These are phyloP conservation scores for Leptinotarsa lineolata DNA, from an alignment of 1,140 invertebrate genomes.

Conservation along the genomic window DNA sequence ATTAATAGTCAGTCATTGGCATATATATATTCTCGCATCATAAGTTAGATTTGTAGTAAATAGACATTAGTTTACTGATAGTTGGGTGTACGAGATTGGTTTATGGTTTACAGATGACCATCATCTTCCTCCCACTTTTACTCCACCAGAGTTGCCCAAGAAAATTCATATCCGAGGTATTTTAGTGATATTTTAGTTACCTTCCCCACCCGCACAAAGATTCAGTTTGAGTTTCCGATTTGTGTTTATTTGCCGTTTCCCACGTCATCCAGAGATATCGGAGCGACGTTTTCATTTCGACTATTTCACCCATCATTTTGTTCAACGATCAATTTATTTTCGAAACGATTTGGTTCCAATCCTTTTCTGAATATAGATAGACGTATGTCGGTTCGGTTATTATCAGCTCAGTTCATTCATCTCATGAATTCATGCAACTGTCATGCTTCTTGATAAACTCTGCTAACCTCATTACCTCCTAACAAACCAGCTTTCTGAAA, in stretches of 20 bases:
- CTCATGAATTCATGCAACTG: neutral
- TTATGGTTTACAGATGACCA: conserved; percentile 89
- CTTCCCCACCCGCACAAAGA: conserved; percentile 15
- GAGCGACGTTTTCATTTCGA: too few relatives aligned
- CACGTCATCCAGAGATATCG: neutral
- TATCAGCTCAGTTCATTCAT: neutral
- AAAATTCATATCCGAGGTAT: conserved; percentile 94
- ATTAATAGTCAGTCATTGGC: too few relatives aligned
- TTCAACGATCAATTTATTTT: too few relatives aligned
- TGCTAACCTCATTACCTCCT: conserved; percentile 29
- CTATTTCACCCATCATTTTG: too few relatives aligned
- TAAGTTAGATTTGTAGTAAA: neutral
- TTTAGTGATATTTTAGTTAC: conserved; percentile 28
- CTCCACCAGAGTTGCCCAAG: conserved; percentile 95
- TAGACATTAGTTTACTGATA: neutral
- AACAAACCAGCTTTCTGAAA: neutral
- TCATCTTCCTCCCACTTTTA: conserved; percentile 92
- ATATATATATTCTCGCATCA: too few relatives aligned
- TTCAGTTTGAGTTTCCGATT: conserved; percentile 3
- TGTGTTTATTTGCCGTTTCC: neutral
- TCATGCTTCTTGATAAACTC: conserved; percentile 50
- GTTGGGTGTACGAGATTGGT: conserved; percentile 56
- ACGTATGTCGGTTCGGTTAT: too few relatives aligned
- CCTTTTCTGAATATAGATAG: too few relatives aligned
- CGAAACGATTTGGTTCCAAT: too few relatives aligned